Evolutionary conservation across 2,113 vertebrate genomes (phyloP), one percentile per base, ranked within the genome.

Genomic region (Scatophagus argus): DNA sequence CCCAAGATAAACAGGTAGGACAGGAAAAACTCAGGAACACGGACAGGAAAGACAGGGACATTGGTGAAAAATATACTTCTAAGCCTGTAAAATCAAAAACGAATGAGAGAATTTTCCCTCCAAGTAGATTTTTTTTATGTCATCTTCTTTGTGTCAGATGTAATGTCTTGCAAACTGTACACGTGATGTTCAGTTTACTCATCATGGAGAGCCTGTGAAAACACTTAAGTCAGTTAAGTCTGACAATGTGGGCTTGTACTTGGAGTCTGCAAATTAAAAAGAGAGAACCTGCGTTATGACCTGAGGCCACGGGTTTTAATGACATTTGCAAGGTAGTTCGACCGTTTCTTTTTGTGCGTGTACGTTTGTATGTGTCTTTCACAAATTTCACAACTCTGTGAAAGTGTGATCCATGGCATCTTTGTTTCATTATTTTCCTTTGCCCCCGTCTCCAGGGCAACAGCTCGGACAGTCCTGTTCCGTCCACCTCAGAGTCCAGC

Each of bases 401-500:
- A 6, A 54, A 8, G 16, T 31, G 6, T 31, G 27, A 1, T 49
- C 6, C 12, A 17, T 41, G 0, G 41, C 29, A 23, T 31, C 16
- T 43, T 54, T 52, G 7, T 41, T 19, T 1, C 21, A 3, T 16
- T 10, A n/a, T 21, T n/a, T 69, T 23, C 7, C 34, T 49, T 79
- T 74, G 14, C 78, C 66, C 31, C 2, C 13, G 16, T 82, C 51
- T 82, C 25, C 89, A 99, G 98, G 97, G 96, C 56, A 96, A 97
- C 34, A 98, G 97, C 63, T 98, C 97, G 17, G 98, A 99, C 87
- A 99, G 97, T 81, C 98, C 98, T 19, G 97, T 98, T 69, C 97
- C 97, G 9, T 99, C 97, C 87, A 91, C 97, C 46, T 98, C 97
- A n/a, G 98, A 98, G 93, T 98, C 96, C 93, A 99, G 97, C 95